Conservation (phyloP, 2,888 invertebrate genomes). For the Brachypalpus laphriformis region DNA sequence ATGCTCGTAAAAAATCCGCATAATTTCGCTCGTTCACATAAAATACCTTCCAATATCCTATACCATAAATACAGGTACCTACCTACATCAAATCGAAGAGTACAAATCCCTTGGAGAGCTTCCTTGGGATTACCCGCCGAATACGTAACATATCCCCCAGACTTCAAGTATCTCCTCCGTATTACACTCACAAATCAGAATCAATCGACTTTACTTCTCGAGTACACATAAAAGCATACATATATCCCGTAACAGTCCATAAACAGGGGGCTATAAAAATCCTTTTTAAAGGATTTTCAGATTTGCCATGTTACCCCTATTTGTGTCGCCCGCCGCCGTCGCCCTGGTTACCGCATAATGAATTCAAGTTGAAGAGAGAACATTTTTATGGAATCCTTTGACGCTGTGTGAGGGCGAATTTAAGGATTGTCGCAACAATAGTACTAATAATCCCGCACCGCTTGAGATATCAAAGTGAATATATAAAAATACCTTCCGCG, state of each 20-base stretch:
- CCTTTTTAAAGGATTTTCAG: conserved; percentile 58
- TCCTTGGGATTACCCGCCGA: conserved; percentile 23
- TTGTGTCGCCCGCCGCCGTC: neutral
- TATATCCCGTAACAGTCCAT: conserved; percentile 32
- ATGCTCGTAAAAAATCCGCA: conserved; percentile 47
- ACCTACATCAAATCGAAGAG: conserved; percentile 27
- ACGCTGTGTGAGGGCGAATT: neutral
- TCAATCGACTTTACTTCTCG: conserved; percentile 52
- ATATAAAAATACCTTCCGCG: conserved; percentile 11
- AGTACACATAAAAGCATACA: conserved; percentile 36
- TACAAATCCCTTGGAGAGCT: conserved; percentile 47
- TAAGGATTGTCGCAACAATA: conserved; percentile 40
- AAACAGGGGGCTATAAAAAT: conserved; percentile 58
- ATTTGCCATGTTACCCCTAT: conserved; percentile 16
- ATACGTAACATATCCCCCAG: neutral
- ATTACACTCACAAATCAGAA: conserved; percentile 64
- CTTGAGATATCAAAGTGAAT: conserved; percentile 61
- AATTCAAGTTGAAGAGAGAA: conserved; percentile 15
- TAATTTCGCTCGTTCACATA: conserved; percentile 16
- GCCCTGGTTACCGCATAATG: conserved; percentile 2
- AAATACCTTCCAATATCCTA: conserved; percentile 22
- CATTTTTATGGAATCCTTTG: conserved; percentile 15
- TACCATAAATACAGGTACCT: conserved; percentile 12
- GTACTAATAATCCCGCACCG: conserved; percentile 50
- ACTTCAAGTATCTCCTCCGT: neutral